Conservation (phyloP, 1,140 invertebrate genomes). For the Polypedilum pembai region DNA sequence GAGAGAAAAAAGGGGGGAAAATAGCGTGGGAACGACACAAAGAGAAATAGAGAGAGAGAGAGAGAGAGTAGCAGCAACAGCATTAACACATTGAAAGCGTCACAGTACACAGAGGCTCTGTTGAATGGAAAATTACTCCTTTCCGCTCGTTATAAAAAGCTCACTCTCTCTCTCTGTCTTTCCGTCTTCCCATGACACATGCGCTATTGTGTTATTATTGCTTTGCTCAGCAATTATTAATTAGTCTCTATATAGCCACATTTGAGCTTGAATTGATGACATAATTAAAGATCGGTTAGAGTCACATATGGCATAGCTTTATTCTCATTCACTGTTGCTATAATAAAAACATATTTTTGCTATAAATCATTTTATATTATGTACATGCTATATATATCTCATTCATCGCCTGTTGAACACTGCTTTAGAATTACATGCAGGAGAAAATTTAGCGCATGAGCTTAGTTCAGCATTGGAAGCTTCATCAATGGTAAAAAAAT, state of each 20-base stretch:
- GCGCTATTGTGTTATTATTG: not conserved
- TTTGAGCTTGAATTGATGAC: no score
- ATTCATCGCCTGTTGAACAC: not conserved
- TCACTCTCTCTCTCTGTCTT: not conserved
- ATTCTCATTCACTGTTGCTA: no score
- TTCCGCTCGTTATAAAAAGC: not conserved
- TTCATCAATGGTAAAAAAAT: not conserved
- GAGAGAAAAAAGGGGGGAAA: not conserved
- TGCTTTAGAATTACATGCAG: not conserved
- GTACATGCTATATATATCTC: not conserved
- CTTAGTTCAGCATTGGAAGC: not conserved
- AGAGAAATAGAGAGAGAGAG: no score
- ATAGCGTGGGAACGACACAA: not conserved
- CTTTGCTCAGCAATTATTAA: no score
- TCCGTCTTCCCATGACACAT: not conserved
- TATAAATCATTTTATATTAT: no score
- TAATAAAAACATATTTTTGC: no score
- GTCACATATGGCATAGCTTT: no score
- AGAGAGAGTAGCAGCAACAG: not conserved
- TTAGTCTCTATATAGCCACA: no score
- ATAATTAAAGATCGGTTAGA: no score
- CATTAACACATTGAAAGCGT: constrained; percentile 12
- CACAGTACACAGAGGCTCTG: not conserved
- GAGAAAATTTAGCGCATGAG: constrained; percentile 11
- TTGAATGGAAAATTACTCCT: not conserved